These are phyloP conservation scores for Achatina immaculata DNA, from an alignment of 1,140 invertebrate genomes.

Conservation along the genomic window DNA sequence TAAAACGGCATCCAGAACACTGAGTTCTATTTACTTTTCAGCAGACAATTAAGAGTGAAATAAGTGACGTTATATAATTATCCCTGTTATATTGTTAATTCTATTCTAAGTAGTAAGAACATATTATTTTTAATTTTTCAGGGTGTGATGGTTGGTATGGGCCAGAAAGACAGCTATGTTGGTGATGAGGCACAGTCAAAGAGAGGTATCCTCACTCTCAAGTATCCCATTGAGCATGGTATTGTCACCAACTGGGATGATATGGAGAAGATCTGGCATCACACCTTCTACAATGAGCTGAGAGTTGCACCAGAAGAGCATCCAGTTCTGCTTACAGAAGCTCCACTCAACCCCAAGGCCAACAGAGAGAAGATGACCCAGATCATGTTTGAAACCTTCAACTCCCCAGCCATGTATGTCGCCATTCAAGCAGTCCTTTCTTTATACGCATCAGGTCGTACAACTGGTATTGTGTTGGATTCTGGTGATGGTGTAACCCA, in stretches of 20 bases:
- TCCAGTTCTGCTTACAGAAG: constrained; percentile 44
- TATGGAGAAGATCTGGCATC: constrained; percentile 50
- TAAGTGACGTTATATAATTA: too few relatives aligned
- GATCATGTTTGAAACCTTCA: constrained; percentile 75
- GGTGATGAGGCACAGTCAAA: constrained; percentile 75
- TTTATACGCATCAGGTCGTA: constrained; percentile 81
- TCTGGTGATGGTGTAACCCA: constrained; percentile 76
- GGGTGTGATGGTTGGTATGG: too few relatives aligned
- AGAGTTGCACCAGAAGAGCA: constrained; percentile 1
- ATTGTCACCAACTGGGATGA: constrained; percentile 28
- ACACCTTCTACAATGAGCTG: constrained; percentile 22
- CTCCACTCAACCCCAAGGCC: constrained; percentile 16
- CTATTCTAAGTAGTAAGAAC: too few relatives aligned
- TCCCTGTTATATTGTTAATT: too few relatives aligned
- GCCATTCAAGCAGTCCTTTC: constrained; percentile 74
- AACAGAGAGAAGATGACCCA: constrained; percentile 70
- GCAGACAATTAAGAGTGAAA: too few relatives aligned
- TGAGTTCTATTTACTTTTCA: too few relatives aligned
- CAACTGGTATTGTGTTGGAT: constrained; percentile 73
- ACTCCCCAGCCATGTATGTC: constrained; percentile 91
- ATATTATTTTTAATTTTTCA: too few relatives aligned
- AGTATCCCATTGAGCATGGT: constrained; percentile 23
- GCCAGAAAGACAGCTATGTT: constrained; percentile 72
- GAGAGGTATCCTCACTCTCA: constrained; percentile 21
- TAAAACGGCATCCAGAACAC: too few relatives aligned